These are phyloP conservation scores for Diuraphis noxia DNA, from an alignment of 1,140 invertebrate species.

Conservation along the genomic window DNA sequence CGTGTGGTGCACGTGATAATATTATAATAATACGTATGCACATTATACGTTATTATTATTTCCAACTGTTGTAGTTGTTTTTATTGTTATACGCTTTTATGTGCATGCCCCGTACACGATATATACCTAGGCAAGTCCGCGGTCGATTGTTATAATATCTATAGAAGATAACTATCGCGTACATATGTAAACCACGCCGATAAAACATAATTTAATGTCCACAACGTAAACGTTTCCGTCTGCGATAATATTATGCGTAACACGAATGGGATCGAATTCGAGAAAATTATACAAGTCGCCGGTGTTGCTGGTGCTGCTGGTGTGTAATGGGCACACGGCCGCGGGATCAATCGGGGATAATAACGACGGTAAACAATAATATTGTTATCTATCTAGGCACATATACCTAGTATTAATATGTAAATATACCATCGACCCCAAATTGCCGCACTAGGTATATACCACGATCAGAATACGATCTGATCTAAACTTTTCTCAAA, in stretches of 20 bases:
- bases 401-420: too few relatives aligned
- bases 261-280: not conserved
- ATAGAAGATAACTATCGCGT: not conserved
- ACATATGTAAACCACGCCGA: not conserved
- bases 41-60: not conserved
- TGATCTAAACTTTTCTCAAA: too few relatives aligned
- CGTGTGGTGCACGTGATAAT: not conserved
- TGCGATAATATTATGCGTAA: not conserved
- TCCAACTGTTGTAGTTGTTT: not conserved
- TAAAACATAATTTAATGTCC: not conserved
- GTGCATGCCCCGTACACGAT: too few relatives aligned
- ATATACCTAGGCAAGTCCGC: not conserved
- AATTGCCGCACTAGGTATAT: too few relatives aligned
- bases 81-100: not conserved
- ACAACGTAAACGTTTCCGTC: not conserved
- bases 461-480: too few relatives aligned
- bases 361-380: not conserved
- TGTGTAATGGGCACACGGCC: not conserved
- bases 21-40: not conserved
- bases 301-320: too few relatives aligned
- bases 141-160: not conserved
- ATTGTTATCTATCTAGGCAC: not conserved
- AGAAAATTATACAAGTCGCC: not conserved
- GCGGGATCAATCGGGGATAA: not conserved
- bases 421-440: too few relatives aligned